Evolutionary conservation across 2,888 invertebrate genomes (phyloP).

Genomic region (Vandiemenella viatica): DNA sequence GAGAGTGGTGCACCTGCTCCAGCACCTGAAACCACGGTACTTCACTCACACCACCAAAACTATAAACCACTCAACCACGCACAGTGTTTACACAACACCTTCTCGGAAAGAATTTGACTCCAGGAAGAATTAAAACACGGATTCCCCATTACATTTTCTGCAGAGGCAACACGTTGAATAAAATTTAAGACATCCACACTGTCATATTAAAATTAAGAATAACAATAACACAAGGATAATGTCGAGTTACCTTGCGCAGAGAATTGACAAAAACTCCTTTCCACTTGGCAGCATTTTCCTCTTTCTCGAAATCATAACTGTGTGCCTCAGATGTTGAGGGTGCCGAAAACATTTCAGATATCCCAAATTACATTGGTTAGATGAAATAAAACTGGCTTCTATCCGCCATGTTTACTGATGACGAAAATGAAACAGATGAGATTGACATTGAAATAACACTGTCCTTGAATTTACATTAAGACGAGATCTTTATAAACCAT

Average conservation of each 20-base stretch:
- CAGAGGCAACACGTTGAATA: too few species aligned
- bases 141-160: too few species aligned
- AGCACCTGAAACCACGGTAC: constrained; percentile 65
- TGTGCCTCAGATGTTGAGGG: constrained; percentile 19
- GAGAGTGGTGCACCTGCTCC: constrained; percentile 77
- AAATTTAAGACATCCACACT: too few species aligned
- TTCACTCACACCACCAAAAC: neutral
- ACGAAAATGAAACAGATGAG: constrained; percentile 12
- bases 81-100: too few species aligned
- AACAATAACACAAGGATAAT: neutral
- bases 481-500: too few species aligned
- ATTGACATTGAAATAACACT: constrained; percentile 10
- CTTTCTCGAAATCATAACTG: constrained; percentile 69
- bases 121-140: too few species aligned
- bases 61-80: neutral
- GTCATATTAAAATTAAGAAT: too few species aligned
- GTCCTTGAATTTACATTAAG: too few species aligned
- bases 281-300: constrained; percentile 84
- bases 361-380: constrained; percentile 9
- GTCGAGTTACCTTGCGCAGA: constrained; percentile 59
- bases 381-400: constrained; percentile 12
- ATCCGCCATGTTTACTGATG: constrained; percentile 17
- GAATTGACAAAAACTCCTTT: constrained; percentile 76
- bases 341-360: constrained; percentile 18
- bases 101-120: too few species aligned